phyloP scores from a whole-genome alignment of 2,888 invertebrate genomes.

The Timema podura region DNA sequence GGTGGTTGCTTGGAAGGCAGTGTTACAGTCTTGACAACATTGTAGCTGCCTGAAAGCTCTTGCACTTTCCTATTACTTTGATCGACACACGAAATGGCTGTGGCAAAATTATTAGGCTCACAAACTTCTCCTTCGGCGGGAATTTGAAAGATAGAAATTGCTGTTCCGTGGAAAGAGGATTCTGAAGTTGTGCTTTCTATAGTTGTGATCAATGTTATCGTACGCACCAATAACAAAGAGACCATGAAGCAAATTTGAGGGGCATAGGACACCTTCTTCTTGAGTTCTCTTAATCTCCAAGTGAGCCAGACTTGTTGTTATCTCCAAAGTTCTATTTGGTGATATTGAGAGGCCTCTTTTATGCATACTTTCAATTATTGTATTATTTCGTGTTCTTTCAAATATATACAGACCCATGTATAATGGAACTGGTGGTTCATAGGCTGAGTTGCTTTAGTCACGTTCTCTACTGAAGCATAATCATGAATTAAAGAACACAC shows the following conservation, averaged over 20 bases:
- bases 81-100: too few relatives aligned
- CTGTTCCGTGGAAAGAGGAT: not conserved
- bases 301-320: not conserved
- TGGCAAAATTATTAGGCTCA: too few relatives aligned
- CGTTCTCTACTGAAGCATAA: slow-evolving; percentile 1
- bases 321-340: not conserved
- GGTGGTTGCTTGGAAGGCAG: too few relatives aligned
- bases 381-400: not conserved
- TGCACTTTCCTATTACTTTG: too few relatives aligned
- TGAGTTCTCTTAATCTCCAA: slow-evolving; percentile 2
- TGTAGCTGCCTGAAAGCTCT: too few relatives aligned
- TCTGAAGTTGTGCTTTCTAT: not conserved
- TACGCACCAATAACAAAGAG: not conserved
- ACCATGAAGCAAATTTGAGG: not conserved
- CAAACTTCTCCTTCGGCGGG: not conserved
- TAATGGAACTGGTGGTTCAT: not conserved
- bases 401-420: not conserved
- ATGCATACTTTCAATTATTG: not conserved
- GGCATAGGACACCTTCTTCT: not conserved
- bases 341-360: not conserved
- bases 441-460: not conserved
- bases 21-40: too few relatives aligned
- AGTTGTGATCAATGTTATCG: slow-evolving; percentile 5
- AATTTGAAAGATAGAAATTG: slow-evolving; percentile 1
- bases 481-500: not conserved